Evolutionary conservation across 2,888 invertebrate species (phyloP), one percentile per base, ranked within the genome.

Genomic region (Tetragonula carbonaria): DNA sequence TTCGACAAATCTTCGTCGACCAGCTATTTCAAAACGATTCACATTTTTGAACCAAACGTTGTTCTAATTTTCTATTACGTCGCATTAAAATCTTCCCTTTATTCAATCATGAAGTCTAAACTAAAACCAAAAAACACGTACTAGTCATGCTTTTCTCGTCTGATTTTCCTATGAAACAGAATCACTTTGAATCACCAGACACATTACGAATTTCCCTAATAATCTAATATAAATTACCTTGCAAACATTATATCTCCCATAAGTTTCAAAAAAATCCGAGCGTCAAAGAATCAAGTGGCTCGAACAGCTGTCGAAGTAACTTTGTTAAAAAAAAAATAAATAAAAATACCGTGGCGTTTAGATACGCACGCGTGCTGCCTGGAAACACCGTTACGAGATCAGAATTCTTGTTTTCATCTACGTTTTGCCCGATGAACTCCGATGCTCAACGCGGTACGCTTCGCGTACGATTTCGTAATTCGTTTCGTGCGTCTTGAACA

Each of bases 311-410:
- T 68, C n/a, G 23, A 50, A 51, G 28, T n/a, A 14, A 62, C 50
- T 51, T n/a, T 6, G 11, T 45, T 2, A 8, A 11, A 6, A 2
- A 45, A n/a, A 11, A 57, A 16, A 53, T 2, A 16, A 53, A 28
- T 51, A 67, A 62, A 55, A 67, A 67, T 65, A 55, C 23, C n/a
- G 6, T 50, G 14, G 33, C 72, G 55, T 73, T 78, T 55, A 78
- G 62, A 28, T 63, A 28, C 45, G 38, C 53, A 77, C 68, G 63
- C 45, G 63, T 55, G 23, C 55, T 16, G 14, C 50, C 21, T 28
- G 45, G 72, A 80, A 68, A 87, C 80, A 83, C 83, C 83, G 83
- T 83, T 83, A 83, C 67, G 57, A 67, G 82, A 83, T 76, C 83
- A 28, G 63, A 53, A 76, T 73, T 82, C 63, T 76, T 83, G 73